Conservation (phyloP, 2,113 vertebrate genomes). For the Chloropsis cyanopogon region DNA sequence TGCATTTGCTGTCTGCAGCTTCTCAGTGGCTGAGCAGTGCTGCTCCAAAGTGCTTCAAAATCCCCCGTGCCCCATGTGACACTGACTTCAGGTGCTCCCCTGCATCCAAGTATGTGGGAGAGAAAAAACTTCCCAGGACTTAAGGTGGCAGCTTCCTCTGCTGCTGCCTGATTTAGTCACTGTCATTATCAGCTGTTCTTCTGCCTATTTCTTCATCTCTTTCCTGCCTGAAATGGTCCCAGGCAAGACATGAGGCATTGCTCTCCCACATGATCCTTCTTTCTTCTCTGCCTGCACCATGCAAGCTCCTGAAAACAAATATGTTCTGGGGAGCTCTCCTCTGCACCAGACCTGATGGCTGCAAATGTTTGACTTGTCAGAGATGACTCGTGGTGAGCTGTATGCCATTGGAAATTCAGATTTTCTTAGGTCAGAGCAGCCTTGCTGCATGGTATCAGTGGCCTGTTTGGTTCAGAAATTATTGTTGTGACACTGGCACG, state of each 20-base stretch:
- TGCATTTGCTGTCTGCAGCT: background rate
- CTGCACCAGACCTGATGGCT: background rate
- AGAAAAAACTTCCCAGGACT: background rate
- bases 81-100: background rate
- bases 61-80: background rate
- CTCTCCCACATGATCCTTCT: background rate
- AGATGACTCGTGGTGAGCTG: background rate
- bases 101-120: fast-evolving
- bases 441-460: background rate
- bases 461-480: background rate
- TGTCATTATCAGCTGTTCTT: background rate
- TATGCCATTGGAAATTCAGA: background rate
- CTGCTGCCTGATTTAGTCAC: background rate
- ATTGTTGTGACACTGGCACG: fast-evolving
- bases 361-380: background rate
- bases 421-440: background rate
- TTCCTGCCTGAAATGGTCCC: background rate
- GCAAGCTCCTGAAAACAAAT: background rate
- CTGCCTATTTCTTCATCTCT: background rate
- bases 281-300: background rate
- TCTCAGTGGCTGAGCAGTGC: background rate
- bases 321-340: background rate
- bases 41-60: background rate
- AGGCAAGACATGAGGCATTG: background rate
- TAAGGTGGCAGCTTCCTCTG: background rate